These are phyloP conservation scores for Cephalopterus ornatus DNA, from an alignment of 2,113 vertebrate species.

Conservation along the genomic window DNA sequence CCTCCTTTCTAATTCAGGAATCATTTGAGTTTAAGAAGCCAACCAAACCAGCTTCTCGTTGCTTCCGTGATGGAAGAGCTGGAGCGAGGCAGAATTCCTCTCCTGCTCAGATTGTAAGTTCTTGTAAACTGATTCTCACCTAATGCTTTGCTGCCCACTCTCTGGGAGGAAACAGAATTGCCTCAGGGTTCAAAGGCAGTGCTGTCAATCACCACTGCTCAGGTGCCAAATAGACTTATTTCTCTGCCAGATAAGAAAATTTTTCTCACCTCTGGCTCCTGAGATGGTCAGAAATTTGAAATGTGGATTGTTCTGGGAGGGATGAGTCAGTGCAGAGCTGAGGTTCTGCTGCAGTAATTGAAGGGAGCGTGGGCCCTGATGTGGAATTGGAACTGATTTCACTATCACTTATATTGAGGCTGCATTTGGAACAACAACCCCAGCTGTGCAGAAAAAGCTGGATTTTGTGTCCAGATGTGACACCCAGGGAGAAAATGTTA, in stretches of 20 bases:
- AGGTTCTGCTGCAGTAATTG: background rate
- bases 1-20: constrained; percentile 71
- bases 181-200: rapidly evolving
- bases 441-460: background rate
- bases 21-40: constrained; percentile 96
- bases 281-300: background rate
- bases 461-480: background rate
- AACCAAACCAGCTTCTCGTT: constrained; percentile 78
- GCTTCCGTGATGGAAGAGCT: constrained; percentile 68
- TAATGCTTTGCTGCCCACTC: background rate
- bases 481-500: background rate
- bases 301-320: background rate
- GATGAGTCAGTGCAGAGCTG: background rate
- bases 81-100: constrained; percentile 80
- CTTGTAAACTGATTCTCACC: background rate
- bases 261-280: background rate
- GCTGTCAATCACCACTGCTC: background rate
- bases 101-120: constrained; percentile 76
- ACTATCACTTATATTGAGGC: background rate
- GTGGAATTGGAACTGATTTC: background rate
- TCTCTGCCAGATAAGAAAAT: background rate
- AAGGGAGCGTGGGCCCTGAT: rapidly evolving
- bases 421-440: background rate
- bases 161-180: background rate
- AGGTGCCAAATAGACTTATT: background rate